Evolutionary conservation across 2,113 vertebrate genomes (phyloP).

Genomic region (Xiphias gladius): DNA sequence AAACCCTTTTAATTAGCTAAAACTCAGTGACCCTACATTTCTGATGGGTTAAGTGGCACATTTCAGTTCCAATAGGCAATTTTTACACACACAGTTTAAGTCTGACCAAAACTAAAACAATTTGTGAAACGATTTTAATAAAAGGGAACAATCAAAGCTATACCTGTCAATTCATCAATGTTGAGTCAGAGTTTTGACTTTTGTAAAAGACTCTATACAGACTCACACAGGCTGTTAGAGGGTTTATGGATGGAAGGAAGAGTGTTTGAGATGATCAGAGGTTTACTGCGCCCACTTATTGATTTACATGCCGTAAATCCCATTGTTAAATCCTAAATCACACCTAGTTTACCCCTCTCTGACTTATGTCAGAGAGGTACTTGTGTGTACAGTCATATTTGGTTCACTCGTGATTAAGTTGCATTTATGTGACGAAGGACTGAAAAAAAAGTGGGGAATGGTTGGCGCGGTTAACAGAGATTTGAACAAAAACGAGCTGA

Average conservation of each 20-base stretch:
- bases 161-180: not conserved
- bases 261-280: conserved; percentile 43
- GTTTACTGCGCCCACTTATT: conserved; percentile 48
- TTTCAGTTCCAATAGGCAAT: not conserved
- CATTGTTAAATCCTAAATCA: not conserved
- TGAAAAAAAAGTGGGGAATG: not conserved
- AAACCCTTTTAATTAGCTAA: conserved; percentile 13
- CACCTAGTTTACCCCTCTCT: not conserved
- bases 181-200: not conserved
- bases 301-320: conserved; percentile 55
- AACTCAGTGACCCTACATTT: not conserved
- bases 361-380: not conserved
- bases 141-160: not conserved
- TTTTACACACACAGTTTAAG: not conserved
- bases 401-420: not conserved
- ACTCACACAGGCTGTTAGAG: conserved; percentile 1
- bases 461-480: conserved; percentile 4
- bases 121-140: not conserved
- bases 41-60: not conserved
- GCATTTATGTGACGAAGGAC: not conserved
- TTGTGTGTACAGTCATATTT: not conserved
- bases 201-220: not conserved
- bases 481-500: conserved; percentile 9
- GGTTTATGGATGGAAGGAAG: conserved; percentile 6
- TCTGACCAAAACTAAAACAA: not conserved